Evolutionary conservation across 2,888 invertebrate species (phyloP), one percentile per base, ranked within the genome.

Genomic region (Phyllotreta cruciferae): DNA sequence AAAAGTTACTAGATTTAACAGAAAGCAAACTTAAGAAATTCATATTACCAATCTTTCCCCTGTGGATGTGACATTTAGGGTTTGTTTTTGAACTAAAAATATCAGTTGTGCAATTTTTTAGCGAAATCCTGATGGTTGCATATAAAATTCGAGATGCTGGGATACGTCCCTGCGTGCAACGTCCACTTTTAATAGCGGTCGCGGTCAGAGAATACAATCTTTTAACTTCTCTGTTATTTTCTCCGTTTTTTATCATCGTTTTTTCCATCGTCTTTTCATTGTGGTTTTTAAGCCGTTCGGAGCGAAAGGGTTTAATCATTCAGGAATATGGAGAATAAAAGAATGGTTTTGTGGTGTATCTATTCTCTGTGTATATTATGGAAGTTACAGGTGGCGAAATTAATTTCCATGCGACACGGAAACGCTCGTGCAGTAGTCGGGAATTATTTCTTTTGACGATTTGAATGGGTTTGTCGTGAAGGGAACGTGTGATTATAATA

Each of bases 321-420:
- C 42, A 61, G 55, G 53, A 34, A 45, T 45, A 56, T 36, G 58
- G 49, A 60, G 52, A 65, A 24, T 24, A 24, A 24, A 24, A 24
- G 24, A 24, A 24, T 24, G 24, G 24, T 60, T 24, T 24, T 4
- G 24, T 24, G 24, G 24, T 24, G 24, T 24, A 24, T 24, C 24
- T 55, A 60, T 57, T 67, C 57, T 60, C 65, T 35, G 60, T 60
- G 57, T 67, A 47, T 39, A 36, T 39, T 64, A 64, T 56, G 63
- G 60, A 55, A 67, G 62, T 64, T 69, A 67, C 67, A 60, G 61
- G 68, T 24, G 24, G 24, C 4, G 1, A 24, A 24, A 71, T 68
- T 71, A 73, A 73, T 69, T 68, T 70, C 65, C 65, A 57, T 62
- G 56, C 69, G 72, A 72, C 73, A 73, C 73, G 73, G 60, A 67